Evolutionary conservation across 64 coral and sea anemone species (phyloP), one percentile per base, ranked within the genome.

Genomic region (Porites lutea): DNA sequence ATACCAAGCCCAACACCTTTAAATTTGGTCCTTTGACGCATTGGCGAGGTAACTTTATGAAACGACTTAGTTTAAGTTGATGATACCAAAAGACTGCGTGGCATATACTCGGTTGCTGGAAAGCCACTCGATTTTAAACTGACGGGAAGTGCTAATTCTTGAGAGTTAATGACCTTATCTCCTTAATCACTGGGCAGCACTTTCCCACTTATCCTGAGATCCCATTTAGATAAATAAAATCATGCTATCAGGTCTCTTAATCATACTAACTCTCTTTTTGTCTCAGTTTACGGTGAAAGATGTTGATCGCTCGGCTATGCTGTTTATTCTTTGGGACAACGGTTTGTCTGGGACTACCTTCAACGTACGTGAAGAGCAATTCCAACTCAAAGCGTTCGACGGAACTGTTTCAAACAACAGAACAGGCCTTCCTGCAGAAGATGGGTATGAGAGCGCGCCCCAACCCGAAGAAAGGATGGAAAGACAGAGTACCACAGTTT

Each of bases 371-470:
- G 43, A 61, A 70, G 54, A 55, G 78, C 4, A 55, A 72, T 13
- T 45, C 82, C 19, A 65, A 49, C 19, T 51, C 61, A 15, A 77
- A 47, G 45, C 75, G 83, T 82, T 79, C 55, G 27, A 37, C 27
- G 59, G 82, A 83, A 58, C 86, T 51, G 48, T 97, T 97, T 81
- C 65, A 80, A 75, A 74, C 83, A 59, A 59, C 75, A 12, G 95
- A 97, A 62, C 88, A 97, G 79, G 59, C 48, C 14, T 52, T 97
- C 14, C 70, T 97, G 59, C 87, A 64, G 62, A 82, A 82, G 22
- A 86, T 97, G 92, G 92, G 95, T 4, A 52, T 97, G 45, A 86
- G 69, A 76, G 71, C 88, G 72, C 95, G 92, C 20, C 95, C 95
- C 53, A 90, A 65, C 65, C 97, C 94, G 20, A 86, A 50, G 69